Evolutionary conservation across 2,113 vertebrate species (phyloP), one percentile per base, ranked within the genome.

Genomic region (Thoracochromis brauschi): DNA sequence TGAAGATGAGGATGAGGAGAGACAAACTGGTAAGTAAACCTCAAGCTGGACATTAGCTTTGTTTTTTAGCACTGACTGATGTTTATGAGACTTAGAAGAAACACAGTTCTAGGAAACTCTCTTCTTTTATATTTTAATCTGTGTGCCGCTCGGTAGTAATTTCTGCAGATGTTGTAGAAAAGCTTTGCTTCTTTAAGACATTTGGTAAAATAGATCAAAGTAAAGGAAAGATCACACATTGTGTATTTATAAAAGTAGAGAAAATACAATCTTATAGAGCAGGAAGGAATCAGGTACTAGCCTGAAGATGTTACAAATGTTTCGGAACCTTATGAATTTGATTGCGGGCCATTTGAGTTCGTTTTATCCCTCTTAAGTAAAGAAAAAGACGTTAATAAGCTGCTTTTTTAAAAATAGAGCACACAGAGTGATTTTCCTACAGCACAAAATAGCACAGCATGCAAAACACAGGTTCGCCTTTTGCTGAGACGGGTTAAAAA

Each of bases 21-120:
- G 81, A 86, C 85, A 80, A 60, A 85, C 85, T 80, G 93, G 94
- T 95, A 68, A 95, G 94, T 94, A 29, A 86, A 86, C 40, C 85
- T 10, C n/a, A 79, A 91, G 13, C 82, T 85, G 53, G 33, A 65
- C 78, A 29, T 68, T 31, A 17, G 5, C 17, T 45, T 73, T 73
- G 42, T 75, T 75, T 75, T 42, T 45, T 5, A 71, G 7, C 9
- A 11, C 16, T 82, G 14, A 58, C 38, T 90, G 82, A 24, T 63
- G 13, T 88, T 87, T 60, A 13, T 87, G 6, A 58, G 73, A 53
- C 49, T 40, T 4, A 55, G 47, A 47, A 85, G 33, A 85, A 75
- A 65, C 7, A 33, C 24, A 71, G 40, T 35, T n/a, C 11, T 17
- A 8, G 45, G 45, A 80, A 17, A 33, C 4, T 4, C 35, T 87